Conservation (phyloP, 2,888 invertebrate species). For the Trichopoda pennipes region DNA sequence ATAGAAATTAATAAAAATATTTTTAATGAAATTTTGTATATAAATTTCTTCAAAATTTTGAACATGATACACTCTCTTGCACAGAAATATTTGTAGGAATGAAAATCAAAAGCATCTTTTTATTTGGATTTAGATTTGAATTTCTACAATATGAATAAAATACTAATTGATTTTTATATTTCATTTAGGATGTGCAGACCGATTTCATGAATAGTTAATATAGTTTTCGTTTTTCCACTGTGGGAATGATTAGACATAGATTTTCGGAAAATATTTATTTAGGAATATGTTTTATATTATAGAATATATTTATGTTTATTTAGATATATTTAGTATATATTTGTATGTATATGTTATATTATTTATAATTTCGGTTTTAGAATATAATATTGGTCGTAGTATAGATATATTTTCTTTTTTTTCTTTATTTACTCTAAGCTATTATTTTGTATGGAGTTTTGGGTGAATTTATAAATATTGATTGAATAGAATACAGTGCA, state of each 20-base stretch:
- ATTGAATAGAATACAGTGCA: constrained; percentile 53
- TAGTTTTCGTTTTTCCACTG: constrained; percentile 12
- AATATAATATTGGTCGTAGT: constrained; percentile 67
- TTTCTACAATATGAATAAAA: constrained; percentile 6
- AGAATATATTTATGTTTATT: constrained; percentile 56
- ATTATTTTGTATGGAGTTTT: constrained; percentile 44
- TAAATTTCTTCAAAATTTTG: not conserved
- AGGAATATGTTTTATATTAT: constrained; percentile 43
- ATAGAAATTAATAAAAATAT: no score
- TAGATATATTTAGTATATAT: constrained; percentile 34
- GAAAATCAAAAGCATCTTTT: not conserved
- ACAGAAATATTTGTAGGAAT: not conserved
- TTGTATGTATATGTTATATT: constrained; percentile 25
- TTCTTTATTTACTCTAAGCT: constrained; percentile 28
- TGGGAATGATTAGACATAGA: constrained; percentile 47
- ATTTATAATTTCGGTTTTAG: constrained; percentile 40
- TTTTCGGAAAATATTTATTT: constrained; percentile 61
- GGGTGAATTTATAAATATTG: constrained; percentile 25
- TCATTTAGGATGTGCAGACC: constrained; percentile 51
- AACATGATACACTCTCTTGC: not conserved
- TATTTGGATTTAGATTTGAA: no score
- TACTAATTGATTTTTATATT: constrained; percentile 2
- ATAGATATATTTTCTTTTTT: not conserved
- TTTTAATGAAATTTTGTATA: not conserved
- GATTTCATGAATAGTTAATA: constrained; percentile 38